Base-by-base conservation (phyloP, 2,888 invertebrate species). In the Steinernema hermaphroditum region DNA sequence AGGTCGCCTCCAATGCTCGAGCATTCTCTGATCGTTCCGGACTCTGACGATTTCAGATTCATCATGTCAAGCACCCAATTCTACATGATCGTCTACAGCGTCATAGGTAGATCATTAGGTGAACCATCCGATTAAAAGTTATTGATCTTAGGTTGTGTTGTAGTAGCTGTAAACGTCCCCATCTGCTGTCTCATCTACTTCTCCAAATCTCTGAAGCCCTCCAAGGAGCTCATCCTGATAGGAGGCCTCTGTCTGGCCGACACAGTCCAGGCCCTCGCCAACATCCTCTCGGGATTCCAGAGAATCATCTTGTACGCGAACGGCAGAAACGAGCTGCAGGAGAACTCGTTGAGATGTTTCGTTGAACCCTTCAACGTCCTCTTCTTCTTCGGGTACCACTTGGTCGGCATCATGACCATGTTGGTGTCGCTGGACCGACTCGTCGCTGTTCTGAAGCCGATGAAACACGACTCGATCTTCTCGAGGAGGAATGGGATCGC, bases 391-490 rank as follows among this genome's bases (percentile, higher is more conserved):
- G 62, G 62, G 16, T 62, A 62, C 34, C 62, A 62, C 34, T 32
- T 62, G 29, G 62, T 62, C 16, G 62, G 62, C 6, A 62, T 62
- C 62, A 62, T 62, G 62, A 62, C 62, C 32, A 62, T 62, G 62
- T 14, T 62, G 29, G 62, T 62, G 12, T 62, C 62, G 29, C 32
- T 32, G 2, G 62, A 62, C 32, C 62, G 62, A 1, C 62, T 62
- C 32, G n/a, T 62, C 34, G 62, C 62, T 4, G 62, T 62, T 1
- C 32, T 62, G 4, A 62, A 62, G 29, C 62, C 62, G 2, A 29
- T n/a, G 12, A 24, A 14, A 16, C 62, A 62, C n/a, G 62, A 34
- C 9, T 1, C 32, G 16, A 32, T 62, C 29, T 62, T 24, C 62
- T 62, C 62, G 29, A 24, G 62, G 14, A 62, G 32, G 16, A 62